A percentile compares a stretch with the other conserved stretches of the same genome.
Conservation (phyloP, 2,888 invertebrate species). For the Lumbricus terrestris region DNA sequence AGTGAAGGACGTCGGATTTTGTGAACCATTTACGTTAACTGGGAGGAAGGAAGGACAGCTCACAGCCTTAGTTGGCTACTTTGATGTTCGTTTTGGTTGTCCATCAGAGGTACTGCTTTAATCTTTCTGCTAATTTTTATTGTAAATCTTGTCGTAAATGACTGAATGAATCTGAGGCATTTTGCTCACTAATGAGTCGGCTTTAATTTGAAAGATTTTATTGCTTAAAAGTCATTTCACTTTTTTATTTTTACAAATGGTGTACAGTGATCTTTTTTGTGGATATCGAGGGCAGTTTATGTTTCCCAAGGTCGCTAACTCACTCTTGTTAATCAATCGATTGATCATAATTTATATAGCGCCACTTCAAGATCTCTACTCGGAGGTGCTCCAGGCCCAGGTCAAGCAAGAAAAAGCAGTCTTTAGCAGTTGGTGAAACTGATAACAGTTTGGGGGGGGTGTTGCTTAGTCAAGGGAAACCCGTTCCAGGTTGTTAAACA, state of each 20-base stretch:
- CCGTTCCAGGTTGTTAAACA: too few species aligned
- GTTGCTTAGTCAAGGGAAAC: too few species aligned
- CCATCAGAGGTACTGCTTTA: constrained; percentile 27
- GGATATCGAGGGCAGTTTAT: not conserved
- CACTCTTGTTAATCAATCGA: too few species aligned
- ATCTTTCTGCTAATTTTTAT: not conserved
- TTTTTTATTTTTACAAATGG: not conserved
- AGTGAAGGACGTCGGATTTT: constrained; percentile 64
- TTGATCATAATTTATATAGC: too few species aligned
- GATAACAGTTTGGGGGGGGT: too few species aligned
- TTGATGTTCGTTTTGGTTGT: constrained; percentile 67
- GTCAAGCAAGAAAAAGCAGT: too few species aligned
- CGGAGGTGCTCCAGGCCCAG: too few species aligned
- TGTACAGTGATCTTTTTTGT: not conserved
- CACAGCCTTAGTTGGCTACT: constrained; percentile 84
- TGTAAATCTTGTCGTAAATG: not conserved
- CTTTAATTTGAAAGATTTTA: not conserved
- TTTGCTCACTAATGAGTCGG: not conserved
- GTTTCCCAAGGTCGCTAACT: too few species aligned
- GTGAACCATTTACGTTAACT: constrained; percentile 69
- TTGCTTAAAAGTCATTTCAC: not conserved
- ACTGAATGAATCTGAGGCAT: not conserved
- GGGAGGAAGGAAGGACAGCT: constrained; percentile 70
- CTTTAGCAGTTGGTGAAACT: too few species aligned
- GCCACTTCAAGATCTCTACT: too few species aligned